phyloP scores from a whole-genome alignment of 2,113 vertebrate genomes.

The Chunga burmeisteri region DNA sequence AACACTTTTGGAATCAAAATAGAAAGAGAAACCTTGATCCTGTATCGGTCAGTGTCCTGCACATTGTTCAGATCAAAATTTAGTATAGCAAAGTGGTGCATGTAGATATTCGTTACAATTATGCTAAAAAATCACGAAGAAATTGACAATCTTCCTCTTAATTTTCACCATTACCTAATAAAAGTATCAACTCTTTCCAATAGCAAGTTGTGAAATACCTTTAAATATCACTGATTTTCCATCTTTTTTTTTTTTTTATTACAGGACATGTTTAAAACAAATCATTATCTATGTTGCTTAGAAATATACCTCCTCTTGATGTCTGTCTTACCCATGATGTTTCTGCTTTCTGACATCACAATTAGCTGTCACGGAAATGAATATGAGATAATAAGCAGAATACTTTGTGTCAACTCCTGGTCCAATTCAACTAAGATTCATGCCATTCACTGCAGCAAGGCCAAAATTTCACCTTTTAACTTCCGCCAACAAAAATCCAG shows the following conservation, averaged over 20 bases:
- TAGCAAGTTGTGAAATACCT: background rate
- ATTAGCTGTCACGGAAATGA: background rate
- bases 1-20: conserved; percentile 17
- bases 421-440: background rate
- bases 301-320: background rate
- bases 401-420: background rate
- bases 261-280: background rate
- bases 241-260: background rate
- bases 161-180: background rate
- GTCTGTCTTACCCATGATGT: background rate
- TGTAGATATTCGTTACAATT: background rate
- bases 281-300: background rate
- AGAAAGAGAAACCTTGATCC: conserved; percentile 13
- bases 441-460: background rate
- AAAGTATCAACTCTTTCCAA: background rate
- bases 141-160: background rate
- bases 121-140: conserved; percentile 19
- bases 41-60: background rate
- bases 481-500: background rate
- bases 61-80: conserved; percentile 37
- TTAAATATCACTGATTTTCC: background rate
- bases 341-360: background rate
- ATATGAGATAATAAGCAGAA: background rate
- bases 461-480: background rate
- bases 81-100: background rate